Conservation (phyloP, 2,888 invertebrate genomes). For the Eupithecia insigniata region DNA sequence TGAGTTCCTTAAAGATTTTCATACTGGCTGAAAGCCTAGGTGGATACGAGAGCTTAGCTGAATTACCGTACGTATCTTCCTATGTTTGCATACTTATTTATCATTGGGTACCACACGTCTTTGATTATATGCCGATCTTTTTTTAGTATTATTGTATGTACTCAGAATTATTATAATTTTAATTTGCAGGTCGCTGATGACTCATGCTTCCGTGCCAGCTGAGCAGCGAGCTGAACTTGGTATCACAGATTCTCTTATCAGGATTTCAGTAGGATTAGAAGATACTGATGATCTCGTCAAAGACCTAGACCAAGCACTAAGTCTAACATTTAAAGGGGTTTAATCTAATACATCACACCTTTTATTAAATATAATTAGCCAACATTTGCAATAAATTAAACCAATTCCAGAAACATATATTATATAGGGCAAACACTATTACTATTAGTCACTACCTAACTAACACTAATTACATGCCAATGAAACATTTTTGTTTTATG, state of each 20-base stretch:
- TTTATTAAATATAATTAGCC: not conserved
- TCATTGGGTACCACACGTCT: not conserved
- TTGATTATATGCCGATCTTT: not conserved
- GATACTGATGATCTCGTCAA: conserved; percentile 92
- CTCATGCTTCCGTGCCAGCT: conserved; percentile 95
- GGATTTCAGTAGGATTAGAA: conserved; percentile 96
- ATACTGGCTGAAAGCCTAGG: conserved; percentile 97
- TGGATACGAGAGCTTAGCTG: conserved; percentile 97
- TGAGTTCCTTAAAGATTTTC: conserved; percentile 91
- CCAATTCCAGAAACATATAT: not conserved
- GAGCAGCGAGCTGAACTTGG: conserved; percentile 89
- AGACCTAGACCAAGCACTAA: conserved; percentile 93
- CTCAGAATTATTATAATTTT: not conserved
- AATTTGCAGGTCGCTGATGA: conserved; percentile 92
- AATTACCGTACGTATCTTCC: conserved; percentile 91
- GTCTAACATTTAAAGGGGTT: conserved; percentile 67
- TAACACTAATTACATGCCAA: not conserved
- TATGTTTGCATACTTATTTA: not conserved
- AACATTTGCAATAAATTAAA: not conserved
- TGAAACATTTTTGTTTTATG: not conserved
- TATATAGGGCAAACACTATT: not conserved
- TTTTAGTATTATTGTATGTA: not conserved
- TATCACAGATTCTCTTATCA: conserved; percentile 92
- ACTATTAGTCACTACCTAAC: not conserved
- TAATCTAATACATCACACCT: conserved; percentile 7